Evolutionary conservation across 2,113 vertebrate genomes (phyloP).

Genomic region (Thalassarche chlororhynchos): DNA sequence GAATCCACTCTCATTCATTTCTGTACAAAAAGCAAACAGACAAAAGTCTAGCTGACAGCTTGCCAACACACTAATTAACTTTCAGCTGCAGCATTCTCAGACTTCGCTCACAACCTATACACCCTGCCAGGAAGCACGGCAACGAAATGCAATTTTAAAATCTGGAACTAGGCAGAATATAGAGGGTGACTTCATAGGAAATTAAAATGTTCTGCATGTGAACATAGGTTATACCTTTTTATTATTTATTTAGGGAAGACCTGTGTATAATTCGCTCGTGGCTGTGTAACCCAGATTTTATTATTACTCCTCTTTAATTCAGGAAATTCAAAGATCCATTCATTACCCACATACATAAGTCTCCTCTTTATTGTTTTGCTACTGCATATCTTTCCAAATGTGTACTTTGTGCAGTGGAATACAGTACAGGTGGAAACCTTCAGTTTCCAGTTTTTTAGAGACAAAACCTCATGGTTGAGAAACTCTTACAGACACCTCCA

Average conservation of each 20-base stretch:
- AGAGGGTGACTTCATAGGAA: not conserved
- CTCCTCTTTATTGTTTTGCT: not conserved
- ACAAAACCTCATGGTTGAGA: not conserved
- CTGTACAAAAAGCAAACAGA: conserved; percentile 56
- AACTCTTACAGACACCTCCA: not conserved
- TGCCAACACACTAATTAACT: conserved; percentile 74
- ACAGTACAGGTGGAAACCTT: not conserved
- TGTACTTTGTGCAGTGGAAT: not conserved
- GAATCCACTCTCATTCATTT: conserved; percentile 70
- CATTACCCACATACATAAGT: not conserved
- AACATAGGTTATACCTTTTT: not conserved
- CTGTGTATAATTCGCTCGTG: not conserved
- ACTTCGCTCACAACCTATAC: conserved; percentile 14
- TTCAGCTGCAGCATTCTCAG: conserved; percentile 59
- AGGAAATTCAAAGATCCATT: not conserved
- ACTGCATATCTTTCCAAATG: not conserved
- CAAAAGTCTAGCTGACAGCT: conserved; percentile 65
- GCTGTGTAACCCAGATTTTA: not conserved
- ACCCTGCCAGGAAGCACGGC: conserved; percentile 44
- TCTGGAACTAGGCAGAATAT: not conserved
- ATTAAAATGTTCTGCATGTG: not conserved
- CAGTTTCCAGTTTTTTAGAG: not conserved
- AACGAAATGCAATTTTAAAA: conserved; percentile 38
- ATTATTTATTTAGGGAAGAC: not conserved
- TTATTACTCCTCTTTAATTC: not conserved